Evolutionary conservation across 1,140 invertebrate species (phyloP).

Genomic region (Phenacoccus solenopsis): DNA sequence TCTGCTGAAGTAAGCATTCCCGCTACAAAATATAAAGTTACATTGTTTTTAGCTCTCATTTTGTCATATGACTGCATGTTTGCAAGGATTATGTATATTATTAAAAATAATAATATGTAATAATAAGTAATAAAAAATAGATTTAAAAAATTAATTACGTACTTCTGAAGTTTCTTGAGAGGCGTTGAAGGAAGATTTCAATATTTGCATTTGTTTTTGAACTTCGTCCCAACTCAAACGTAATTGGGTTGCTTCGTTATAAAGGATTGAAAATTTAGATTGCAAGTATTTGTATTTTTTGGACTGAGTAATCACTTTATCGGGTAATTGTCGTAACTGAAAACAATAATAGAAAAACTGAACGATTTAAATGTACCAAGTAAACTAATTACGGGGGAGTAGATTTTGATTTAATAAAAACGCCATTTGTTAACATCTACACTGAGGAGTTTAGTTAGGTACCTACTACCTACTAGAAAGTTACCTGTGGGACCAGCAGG

Average conservation of each 20-base stretch:
- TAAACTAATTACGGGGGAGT: too few relatives aligned
- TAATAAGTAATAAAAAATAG: neutral
- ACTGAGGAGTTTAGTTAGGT: too few relatives aligned
- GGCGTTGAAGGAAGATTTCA: neutral
- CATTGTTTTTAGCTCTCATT: neutral
- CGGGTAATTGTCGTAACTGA: slow-evolving; percentile 85
- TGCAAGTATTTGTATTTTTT: slow-evolving; percentile 97
- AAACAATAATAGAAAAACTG: too few relatives aligned
- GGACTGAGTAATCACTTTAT: slow-evolving; percentile 90
- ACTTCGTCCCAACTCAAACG: neutral
- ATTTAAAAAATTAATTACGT: slow-evolving; percentile 1
- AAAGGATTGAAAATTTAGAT: slow-evolving; percentile 94
- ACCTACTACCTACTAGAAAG: too few relatives aligned
- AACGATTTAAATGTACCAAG: too few relatives aligned
- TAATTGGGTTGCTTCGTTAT: slow-evolving; percentile 60
- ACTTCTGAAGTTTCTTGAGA: slow-evolving; percentile 8
- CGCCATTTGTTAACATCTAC: too few relatives aligned
- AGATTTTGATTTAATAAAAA: too few relatives aligned
- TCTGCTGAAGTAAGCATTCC: slow-evolving; percentile 86
- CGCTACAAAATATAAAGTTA: slow-evolving; percentile 44
- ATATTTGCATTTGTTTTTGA: slow-evolving; percentile 12
- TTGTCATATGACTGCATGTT: neutral
- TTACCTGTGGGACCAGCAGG: too few relatives aligned
- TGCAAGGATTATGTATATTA: neutral
- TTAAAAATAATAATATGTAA: neutral